phyloP scores from a whole-genome alignment of 2,888 invertebrate species.

The Aphodius sticticus region DNA sequence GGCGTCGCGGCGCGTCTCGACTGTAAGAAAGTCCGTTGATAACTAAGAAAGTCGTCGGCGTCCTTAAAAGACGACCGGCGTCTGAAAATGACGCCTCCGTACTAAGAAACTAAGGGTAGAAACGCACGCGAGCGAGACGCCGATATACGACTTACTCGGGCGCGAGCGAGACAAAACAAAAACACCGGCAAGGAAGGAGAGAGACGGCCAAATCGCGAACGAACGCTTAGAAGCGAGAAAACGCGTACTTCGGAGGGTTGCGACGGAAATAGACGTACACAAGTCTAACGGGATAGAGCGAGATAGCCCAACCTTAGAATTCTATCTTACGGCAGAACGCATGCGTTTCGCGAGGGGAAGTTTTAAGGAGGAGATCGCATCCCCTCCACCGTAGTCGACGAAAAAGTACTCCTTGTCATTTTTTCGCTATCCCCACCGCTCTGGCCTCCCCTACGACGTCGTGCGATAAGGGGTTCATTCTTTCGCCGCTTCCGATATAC shows the following conservation, averaged over 20 bases:
- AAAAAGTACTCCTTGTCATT: constrained; percentile 56
- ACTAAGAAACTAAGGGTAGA: constrained; percentile 58
- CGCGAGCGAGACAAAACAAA: constrained; percentile 51
- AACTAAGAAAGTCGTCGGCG: constrained; percentile 61
- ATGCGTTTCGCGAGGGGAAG: constrained; percentile 51
- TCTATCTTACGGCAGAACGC: constrained; percentile 57
- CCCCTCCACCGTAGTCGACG: constrained; percentile 50
- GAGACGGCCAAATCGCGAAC: constrained; percentile 55
- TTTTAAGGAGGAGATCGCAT: constrained; percentile 56
- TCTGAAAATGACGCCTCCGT: constrained; percentile 60
- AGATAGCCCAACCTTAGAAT: constrained; percentile 58
- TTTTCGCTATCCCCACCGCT: constrained; percentile 55
- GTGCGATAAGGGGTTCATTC: not conserved
- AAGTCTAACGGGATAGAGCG: constrained; percentile 53
- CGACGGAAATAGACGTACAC: constrained; percentile 52
- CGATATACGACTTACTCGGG: constrained; percentile 53
- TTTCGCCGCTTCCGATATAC: not conserved
- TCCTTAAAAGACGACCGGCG: constrained; percentile 60
- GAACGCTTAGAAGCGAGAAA: constrained; percentile 52
- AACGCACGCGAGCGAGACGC: constrained; percentile 46
- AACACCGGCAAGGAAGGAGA: constrained; percentile 56
- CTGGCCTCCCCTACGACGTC: constrained; percentile 7
- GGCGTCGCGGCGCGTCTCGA: constrained; percentile 58
- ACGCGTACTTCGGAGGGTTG: constrained; percentile 53
- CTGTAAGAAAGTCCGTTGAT: constrained; percentile 61